Conservation (phyloP, 35 echinoderm and acorn worm genomes). For the Strongylocentrotus purpuratus region DNA sequence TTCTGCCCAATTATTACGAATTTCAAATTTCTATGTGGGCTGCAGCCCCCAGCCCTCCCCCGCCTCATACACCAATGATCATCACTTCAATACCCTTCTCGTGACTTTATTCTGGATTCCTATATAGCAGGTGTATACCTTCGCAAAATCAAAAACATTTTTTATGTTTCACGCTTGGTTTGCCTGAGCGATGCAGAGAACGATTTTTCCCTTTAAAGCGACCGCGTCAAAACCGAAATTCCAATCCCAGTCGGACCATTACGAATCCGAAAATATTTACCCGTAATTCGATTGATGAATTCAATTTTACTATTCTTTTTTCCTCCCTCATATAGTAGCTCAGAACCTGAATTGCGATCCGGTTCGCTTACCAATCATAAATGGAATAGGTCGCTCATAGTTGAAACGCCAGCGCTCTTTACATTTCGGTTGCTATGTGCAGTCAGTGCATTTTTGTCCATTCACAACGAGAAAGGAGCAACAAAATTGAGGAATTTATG, state of each 20-base stretch:
- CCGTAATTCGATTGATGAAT: conserved; percentile 17
- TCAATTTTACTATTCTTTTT: conserved; percentile 12
- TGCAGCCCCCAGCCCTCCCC: too few relatives aligned
- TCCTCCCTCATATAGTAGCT: not conserved
- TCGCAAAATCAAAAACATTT: too few relatives aligned
- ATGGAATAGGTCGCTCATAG: not conserved
- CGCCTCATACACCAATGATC: too few relatives aligned
- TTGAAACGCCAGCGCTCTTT: not conserved
- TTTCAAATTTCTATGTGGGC: too few relatives aligned
- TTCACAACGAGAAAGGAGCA: not conserved
- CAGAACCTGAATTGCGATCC: not conserved
- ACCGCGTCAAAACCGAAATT: conserved; percentile 9
- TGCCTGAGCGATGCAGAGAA: not conserved
- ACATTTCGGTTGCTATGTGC: not conserved
- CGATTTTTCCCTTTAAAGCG: not conserved
- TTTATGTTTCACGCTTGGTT: too few relatives aligned
- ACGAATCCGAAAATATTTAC: conserved; percentile 5
- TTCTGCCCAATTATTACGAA: too few relatives aligned
- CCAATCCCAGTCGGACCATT: conserved; percentile 15
- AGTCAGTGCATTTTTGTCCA: not conserved
- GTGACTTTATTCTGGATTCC: too few relatives aligned
- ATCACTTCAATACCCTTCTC: too few relatives aligned
- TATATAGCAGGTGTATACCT: too few relatives aligned
- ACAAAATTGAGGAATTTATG: not conserved
- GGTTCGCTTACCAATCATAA: not conserved